Evolutionary conservation across 2,888 invertebrate genomes (phyloP), one percentile per base, ranked within the genome.

Genomic region (Chrysolina oricalcia): DNA sequence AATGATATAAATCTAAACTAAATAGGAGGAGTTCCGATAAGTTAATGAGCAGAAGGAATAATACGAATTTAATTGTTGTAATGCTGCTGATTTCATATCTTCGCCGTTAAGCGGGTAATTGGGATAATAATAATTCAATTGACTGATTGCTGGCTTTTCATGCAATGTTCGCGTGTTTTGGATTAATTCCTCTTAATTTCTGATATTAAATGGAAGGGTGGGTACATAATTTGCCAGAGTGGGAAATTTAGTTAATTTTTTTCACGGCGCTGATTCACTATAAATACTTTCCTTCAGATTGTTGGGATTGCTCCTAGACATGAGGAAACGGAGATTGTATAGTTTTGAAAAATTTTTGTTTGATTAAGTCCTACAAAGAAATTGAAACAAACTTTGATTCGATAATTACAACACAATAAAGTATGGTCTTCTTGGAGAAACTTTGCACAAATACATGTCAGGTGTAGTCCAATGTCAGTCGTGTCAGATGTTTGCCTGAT

Each of bases 71-170:
- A 67, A 43, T 46, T n/a, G n/a, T 40, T 66, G 21, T 46, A 35
- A 67, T 50, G 27, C 11, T 53, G 27, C 59, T 27, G 59, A 59
- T 59, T 23, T 9, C 46, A 48, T 43, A 19, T 70, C 43, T 43
- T 70, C 59, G 43, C 27, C 27, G 59, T 72, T 72, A 65, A 72
- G 27, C 46, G 56, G 70, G 59, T 66, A 70, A 74, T 74, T 74
- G 35, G 13, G 50, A 71, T 50, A 71, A 62, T 63, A 69, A 69
- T 78, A 76, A 76, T 71, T 75, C 73, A 73, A 78, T 78, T 78
- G 69, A 78, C 63, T 75, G 64, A 72, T 72, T 65, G 73, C 46
- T 10, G 66, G 48, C 35, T 48, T 11, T 73, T 69, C 62, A 68
- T 67, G 73, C 66, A n/a, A 75, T 35, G 69, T 40, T 75, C 56